Base-by-base conservation (phyloP, 1,140 invertebrate genomes). In the Pectinophora gossypiella region DNA sequence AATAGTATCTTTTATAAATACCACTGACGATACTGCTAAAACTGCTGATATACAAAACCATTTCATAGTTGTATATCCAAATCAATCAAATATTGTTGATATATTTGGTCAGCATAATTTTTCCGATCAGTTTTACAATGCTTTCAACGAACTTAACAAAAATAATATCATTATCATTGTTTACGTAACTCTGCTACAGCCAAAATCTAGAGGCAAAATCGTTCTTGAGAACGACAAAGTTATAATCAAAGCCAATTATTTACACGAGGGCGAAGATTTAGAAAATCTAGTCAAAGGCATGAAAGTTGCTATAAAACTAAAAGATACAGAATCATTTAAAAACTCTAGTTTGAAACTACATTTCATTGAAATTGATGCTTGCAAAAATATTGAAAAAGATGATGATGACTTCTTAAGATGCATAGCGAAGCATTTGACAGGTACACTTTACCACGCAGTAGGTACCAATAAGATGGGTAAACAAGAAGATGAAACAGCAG, bases 401-500 rank as follows among this genome's bases (percentile, higher is more conserved):
- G 35, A 6, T 19, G 18, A 48, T 1, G 18, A 36, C 1, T 48
- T 23, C 19, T 20, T 15, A 16, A n/a, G 1, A 35, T 48, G 46
- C 23, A 32, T 32, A 13, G 46, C 27, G 10, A 48, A 19, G 19
- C 4, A 3, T 12, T 5, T 48, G 27, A 27, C 46, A 1, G 3
- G 19, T 0, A 19, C 46, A 0, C 1, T 35, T 2, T 48, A 3
- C 16, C 23, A 48, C n/a, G 6, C 23, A 0, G 16, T 15, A 10
- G 27, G 46, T 9, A 35, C 46, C 3, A 19, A 16, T 19, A 15
- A 23, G 7, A 48, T 35, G 46, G 46, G 38, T 38, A 3, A 4
- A n/a, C 4, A 38, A 7, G 36, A 38, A 38, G 36, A 38, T 13
- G 6, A 6, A 4, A 38, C 6, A 1, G 92, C 94, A 0, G 94